These are phyloP conservation scores for Drosophila teissieri DNA, from an alignment of 1,140 invertebrate genomes.

Conservation along the genomic window DNA sequence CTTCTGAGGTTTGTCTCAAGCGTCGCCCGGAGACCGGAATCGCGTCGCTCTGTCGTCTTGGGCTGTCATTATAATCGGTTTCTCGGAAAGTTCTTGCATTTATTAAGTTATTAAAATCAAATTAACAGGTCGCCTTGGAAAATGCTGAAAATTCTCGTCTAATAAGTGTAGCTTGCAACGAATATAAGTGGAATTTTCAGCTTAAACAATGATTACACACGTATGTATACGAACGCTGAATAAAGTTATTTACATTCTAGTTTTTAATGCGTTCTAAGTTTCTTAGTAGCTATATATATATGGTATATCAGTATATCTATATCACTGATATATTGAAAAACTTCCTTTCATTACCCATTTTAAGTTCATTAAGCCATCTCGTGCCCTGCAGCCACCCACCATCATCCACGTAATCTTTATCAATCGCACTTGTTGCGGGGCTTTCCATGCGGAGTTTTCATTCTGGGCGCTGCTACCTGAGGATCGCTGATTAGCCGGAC, in stretches of 20 bases:
- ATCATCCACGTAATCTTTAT: constrained; percentile 37
- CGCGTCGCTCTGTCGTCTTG: constrained; percentile 38
- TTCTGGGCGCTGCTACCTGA: constrained; percentile 54
- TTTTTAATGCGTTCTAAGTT: too few species aligned
- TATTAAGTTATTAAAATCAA: constrained; percentile 79
- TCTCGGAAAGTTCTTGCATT: constrained; percentile 65
- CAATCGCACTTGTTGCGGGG: constrained; percentile 69
- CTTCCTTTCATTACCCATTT: not conserved
- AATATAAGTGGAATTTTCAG: not conserved
- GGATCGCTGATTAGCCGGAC: constrained; percentile 33
- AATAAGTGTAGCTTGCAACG: constrained; percentile 34
- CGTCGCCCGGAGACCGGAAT: constrained; percentile 57
- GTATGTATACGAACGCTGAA: too few species aligned
- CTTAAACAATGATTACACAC: not conserved
- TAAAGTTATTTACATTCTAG: too few species aligned
- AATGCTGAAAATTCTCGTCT: constrained; percentile 46
- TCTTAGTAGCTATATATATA: too few species aligned
- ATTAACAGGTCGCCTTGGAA: constrained; percentile 56
- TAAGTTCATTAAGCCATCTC: constrained; percentile 7
- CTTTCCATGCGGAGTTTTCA: constrained; percentile 62
- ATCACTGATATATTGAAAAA: too few species aligned
- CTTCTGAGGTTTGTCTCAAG: constrained; percentile 37
- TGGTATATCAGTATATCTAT: too few species aligned
- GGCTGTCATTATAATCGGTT: constrained; percentile 64
- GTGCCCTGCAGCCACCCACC: not conserved